Evolutionary conservation across 2,113 vertebrate species (phyloP).

Genomic region (Proterorhinus semilunaris): DNA sequence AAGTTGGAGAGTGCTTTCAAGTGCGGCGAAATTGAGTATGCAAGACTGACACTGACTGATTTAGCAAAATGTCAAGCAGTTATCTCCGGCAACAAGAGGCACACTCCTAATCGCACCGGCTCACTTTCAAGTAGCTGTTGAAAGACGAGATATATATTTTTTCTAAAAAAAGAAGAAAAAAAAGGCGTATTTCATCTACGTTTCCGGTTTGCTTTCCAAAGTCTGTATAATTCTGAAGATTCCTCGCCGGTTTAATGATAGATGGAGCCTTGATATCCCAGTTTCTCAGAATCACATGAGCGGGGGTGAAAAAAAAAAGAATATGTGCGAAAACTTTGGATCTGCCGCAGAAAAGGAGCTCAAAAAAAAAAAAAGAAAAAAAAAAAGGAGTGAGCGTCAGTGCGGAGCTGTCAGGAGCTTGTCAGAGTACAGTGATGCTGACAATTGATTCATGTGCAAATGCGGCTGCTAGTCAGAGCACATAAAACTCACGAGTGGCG

Average conservation of each 20-base stretch:
- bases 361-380: slow-evolving; percentile 66
- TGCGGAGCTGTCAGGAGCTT: slow-evolving; percentile 83
- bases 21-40: slow-evolving; percentile 71
- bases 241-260: slow-evolving; percentile 72
- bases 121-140: slow-evolving; percentile 79
- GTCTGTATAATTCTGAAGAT: slow-evolving; percentile 67
- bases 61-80: slow-evolving; percentile 79
- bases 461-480: slow-evolving; percentile 89
- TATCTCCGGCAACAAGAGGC: slow-evolving; percentile 78
- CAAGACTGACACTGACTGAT: slow-evolving; percentile 78
- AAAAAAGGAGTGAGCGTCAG: slow-evolving; percentile 58
- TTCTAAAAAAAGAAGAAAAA: slow-evolving; percentile 42
- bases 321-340: slow-evolving; percentile 61
- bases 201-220: slow-evolving; percentile 59
- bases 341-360: slow-evolving; percentile 62
- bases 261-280: slow-evolving; percentile 76
- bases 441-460: slow-evolving; percentile 98
- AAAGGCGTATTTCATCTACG: slow-evolving; percentile 68
- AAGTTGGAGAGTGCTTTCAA: slow-evolving; percentile 74
- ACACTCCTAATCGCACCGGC: slow-evolving; percentile 75
- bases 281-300: slow-evolving; percentile 65
- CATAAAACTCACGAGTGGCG: slow-evolving; percentile 88
- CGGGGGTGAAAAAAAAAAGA: slow-evolving; percentile 18
- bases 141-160: slow-evolving; percentile 64
- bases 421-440: slow-evolving; percentile 87